A percentile compares a stretch with the other conserved stretches of the same genome.
These are phyloP conservation scores for Sebastes goodei DNA, from an alignment of 2,797 vertebrate genomes.

Conservation along the genomic window DNA sequence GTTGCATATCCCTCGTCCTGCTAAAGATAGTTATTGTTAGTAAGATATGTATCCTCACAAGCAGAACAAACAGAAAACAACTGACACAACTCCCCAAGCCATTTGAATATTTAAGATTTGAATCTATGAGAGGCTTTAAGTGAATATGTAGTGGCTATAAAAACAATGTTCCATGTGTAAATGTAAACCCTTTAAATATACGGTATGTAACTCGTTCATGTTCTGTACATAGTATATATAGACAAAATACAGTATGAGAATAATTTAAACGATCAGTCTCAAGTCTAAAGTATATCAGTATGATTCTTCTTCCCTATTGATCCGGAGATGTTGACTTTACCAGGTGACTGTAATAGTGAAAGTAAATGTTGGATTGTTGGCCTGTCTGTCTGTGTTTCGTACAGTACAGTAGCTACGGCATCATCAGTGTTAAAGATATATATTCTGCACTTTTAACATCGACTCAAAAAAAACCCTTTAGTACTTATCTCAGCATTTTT, in stretches of 20 bases:
- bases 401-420: slow-evolving; percentile 53
- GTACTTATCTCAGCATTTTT: slow-evolving; percentile 27
- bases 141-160: slow-evolving; percentile 59
- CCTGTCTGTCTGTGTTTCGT: slow-evolving; percentile 59
- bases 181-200: slow-evolving; percentile 72
- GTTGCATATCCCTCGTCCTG: slow-evolving; percentile 48
- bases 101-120: slow-evolving; percentile 41
- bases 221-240: slow-evolving; percentile 79
- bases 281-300: slow-evolving; percentile 49
- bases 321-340: slow-evolving; percentile 43
- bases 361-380: slow-evolving; percentile 53
- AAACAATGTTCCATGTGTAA: slow-evolving; percentile 74
- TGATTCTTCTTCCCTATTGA: slow-evolving; percentile 42
- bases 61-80: slow-evolving; percentile 27
- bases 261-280: slow-evolving; percentile 2
- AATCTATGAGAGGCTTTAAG: slow-evolving; percentile 55
- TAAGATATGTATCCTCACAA: slow-evolving; percentile 41
- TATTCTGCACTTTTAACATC: slow-evolving; percentile 45
- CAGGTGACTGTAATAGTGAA: slow-evolving; percentile 54
- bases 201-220: slow-evolving; percentile 46
- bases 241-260: slow-evolving; percentile 50
- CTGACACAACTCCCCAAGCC: slow-evolving; percentile 22
- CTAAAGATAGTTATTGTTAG: slow-evolving; percentile 41
- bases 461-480: slow-evolving; percentile 8
- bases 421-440: slow-evolving; percentile 61